A percentile compares a stretch with the other conserved stretches of the same genome.
Conservation (phyloP, 2,113 vertebrate species). For the Corapipo altera region DNA sequence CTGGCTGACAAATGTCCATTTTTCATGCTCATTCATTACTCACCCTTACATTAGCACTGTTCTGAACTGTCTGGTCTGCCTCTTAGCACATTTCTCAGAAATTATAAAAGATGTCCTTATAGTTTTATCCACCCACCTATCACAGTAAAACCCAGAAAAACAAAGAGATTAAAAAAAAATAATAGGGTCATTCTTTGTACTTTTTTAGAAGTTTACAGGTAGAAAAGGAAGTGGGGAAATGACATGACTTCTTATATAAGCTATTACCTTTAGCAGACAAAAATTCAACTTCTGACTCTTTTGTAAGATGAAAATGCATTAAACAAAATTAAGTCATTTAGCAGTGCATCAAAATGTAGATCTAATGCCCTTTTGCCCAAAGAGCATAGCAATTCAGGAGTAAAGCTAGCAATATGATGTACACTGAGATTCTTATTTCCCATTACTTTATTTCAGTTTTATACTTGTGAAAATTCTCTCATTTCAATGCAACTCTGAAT, state of each 20-base stretch:
- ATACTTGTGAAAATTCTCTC: not conserved
- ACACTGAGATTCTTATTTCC: not conserved
- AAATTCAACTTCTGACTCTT: not conserved
- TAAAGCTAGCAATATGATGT: not conserved
- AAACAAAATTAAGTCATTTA: not conserved
- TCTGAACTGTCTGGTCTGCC: conserved; percentile 49
- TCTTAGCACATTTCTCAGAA: conserved; percentile 54
- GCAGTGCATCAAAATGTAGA: not conserved
- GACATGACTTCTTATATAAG: not conserved
- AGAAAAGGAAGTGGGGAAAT: not conserved
- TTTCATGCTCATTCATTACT: conserved; percentile 73
- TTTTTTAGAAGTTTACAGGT: not conserved
- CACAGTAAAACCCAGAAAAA: not conserved
- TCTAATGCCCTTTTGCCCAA: not conserved
- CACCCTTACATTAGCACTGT: conserved; percentile 55
- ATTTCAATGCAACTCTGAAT: not conserved
- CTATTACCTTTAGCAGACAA: not conserved
- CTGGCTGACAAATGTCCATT: conserved; percentile 68
- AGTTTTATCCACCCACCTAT: conserved; percentile 7
- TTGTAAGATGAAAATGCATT: conserved; percentile 11
- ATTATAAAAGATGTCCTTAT: conserved; percentile 60
- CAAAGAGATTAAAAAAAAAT: conserved; percentile 2
- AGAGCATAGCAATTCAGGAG: not conserved
- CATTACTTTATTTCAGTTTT: not conserved
- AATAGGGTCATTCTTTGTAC: not conserved